Conservation (phyloP, 1,140 invertebrate genomes). For the Drosophila serrata region DNA sequence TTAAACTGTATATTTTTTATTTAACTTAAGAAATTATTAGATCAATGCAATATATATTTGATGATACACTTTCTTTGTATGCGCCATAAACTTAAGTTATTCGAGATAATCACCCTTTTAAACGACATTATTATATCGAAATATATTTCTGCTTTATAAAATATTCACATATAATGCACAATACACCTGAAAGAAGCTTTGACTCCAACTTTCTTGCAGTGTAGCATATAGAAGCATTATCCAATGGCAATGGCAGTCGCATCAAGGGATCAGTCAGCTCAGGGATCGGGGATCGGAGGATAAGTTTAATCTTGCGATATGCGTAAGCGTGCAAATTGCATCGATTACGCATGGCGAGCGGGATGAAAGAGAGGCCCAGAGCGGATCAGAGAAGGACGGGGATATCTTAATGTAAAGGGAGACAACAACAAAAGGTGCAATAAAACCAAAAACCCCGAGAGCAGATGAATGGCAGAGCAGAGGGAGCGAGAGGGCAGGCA, state of each 20-base stretch:
- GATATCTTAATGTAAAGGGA: neutral
- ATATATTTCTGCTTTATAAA: neutral
- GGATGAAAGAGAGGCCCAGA: constrained; percentile 33
- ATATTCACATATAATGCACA: neutral
- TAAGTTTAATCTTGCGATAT: constrained; percentile 81
- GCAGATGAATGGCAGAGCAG: constrained; percentile 43
- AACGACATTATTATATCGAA: no score
- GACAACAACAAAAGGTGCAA: constrained; percentile 74
- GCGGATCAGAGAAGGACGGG: constrained; percentile 20
- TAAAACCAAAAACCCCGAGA: constrained; percentile 63
- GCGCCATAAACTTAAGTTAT: neutral
- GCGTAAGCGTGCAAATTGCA: constrained; percentile 82
- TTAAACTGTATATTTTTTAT: no score
- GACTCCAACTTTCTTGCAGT: constrained; percentile 12
- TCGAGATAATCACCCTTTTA: no score
- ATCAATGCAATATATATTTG: no score
- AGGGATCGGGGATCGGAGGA: constrained; percentile 53
- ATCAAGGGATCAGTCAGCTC: constrained; percentile 64
- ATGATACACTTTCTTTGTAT: no score
- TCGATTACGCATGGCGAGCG: constrained; percentile 59
- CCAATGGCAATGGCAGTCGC: constrained; percentile 34
- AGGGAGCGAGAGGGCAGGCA: constrained; percentile 46
- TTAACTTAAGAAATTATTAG: neutral
- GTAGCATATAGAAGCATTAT: constrained; percentile 9
- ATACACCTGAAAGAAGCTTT: neutral